Evolutionary conservation across 2,797 vertebrate species (phyloP).

Genomic region (Halcyon chelicuti): DNA sequence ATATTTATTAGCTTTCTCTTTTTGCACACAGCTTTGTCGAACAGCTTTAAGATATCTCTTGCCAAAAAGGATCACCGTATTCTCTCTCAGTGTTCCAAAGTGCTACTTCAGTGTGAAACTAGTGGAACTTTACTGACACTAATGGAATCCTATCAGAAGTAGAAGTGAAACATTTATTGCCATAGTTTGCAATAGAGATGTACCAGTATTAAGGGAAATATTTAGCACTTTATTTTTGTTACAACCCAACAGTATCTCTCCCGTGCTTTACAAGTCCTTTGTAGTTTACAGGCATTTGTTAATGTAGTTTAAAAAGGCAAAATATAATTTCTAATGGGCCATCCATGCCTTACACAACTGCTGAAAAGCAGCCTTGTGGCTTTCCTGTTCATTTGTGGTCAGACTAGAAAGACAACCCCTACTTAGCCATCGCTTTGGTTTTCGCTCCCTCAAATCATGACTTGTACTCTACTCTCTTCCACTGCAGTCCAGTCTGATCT

Average conservation of each 20-base stretch:
- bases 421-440: neutral
- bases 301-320: neutral
- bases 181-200: neutral
- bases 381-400: neutral
- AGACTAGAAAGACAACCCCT: neutral
- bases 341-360: slow-evolving; percentile 43
- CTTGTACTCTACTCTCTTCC: neutral
- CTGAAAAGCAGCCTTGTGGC: slow-evolving; percentile 7
- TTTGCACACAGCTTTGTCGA: slow-evolving; percentile 20
- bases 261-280: neutral
- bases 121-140: neutral
- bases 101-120: slow-evolving; percentile 38
- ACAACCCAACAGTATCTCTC: neutral
- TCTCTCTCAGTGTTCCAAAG: slow-evolving; percentile 28
- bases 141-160: neutral
- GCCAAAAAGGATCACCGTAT: slow-evolving; percentile 57
- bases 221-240: slow-evolving; percentile 34
- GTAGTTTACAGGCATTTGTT: slow-evolving; percentile 14
- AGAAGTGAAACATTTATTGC: neutral
- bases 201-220: slow-evolving; percentile 16
- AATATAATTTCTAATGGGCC: neutral
- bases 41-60: slow-evolving; percentile 64
- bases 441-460: neutral
- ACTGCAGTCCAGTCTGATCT: neutral
- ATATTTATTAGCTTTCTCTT: slow-evolving; percentile 18